Base-by-base conservation (phyloP, 2,888 invertebrate species). In the Tholera decimalis region DNA sequence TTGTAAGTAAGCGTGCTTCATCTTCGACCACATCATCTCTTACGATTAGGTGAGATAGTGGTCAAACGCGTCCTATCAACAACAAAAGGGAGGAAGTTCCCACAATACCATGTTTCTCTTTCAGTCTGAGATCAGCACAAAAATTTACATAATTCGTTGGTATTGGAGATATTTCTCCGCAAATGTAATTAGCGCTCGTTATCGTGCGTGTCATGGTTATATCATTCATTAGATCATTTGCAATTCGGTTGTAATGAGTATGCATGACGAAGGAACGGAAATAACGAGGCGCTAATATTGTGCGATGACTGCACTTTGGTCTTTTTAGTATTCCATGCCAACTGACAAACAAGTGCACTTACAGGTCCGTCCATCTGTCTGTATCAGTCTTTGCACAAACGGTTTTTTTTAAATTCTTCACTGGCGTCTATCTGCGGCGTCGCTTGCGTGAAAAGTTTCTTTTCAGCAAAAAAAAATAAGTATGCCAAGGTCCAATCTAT, bases 161-260 rank as follows among this genome's bases (percentile, higher is more conserved):
- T 63, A 54, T 46, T 59, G 39, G 47, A 54, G 62, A 77, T 62
- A 72, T 66, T 77, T 68, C 55, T 55, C 65, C 54, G 33, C 28
- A 44, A 44, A 61, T 47, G 24, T 69, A 75, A 81, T 83, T 81
- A 83, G 50, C 39, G 43, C 64, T 56, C 43, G 59, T 83, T 83
- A 80, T 60, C 74, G 56, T n/a, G 20, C 22, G 11, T 68, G 69
- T 68, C 65, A 80, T 75, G 77, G 76, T 80, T 71, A 44, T 41
- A 76, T 54, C 65, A 55, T 58, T 61, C 39, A 73, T 83, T 83
- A 83, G 80, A 83, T 82, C 83, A 80, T 73, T 62, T 60, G 62
- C 61, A 60, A 49, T 53, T 68, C 49, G 51, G 68, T 56, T 64
- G 54, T 66, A 64, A 69, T 67, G 64, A 54, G 64, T 61, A 43